These are phyloP conservation scores for Pissodes strobi DNA, from an alignment of 1,140 invertebrate species.

Conservation along the genomic window DNA sequence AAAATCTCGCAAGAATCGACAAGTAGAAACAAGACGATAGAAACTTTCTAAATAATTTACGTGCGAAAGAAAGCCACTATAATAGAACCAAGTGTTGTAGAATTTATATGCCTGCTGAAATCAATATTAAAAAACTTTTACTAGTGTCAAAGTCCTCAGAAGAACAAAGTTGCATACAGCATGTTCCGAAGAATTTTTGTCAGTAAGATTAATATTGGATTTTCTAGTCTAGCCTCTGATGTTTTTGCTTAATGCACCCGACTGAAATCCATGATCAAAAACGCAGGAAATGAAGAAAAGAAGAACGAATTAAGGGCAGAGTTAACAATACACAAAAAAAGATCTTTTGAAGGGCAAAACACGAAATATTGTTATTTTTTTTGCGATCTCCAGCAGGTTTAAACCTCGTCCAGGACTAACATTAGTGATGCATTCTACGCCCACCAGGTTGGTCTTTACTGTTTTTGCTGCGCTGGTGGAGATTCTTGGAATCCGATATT, in stretches of 20 bases:
- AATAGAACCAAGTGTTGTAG: not conserved
- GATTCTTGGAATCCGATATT: too few species aligned
- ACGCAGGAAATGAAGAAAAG: not conserved
- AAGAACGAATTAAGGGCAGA: too few species aligned
- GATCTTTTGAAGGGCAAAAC: not conserved
- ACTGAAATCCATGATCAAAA: constrained; percentile 2
- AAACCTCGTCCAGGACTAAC: not conserved
- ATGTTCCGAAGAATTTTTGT: constrained; percentile 3
- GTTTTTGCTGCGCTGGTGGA: too few species aligned
- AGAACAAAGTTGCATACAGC: not conserved
- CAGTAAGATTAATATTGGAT: not conserved
- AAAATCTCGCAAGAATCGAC: too few species aligned
- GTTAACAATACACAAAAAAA: not conserved
- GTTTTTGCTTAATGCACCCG: constrained; percentile 3
- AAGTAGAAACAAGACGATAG: too few species aligned
- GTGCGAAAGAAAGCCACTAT: not conserved
- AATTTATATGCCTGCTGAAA: too few species aligned
- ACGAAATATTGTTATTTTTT: too few species aligned
- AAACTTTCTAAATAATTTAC: too few species aligned
- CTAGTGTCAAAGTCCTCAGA: too few species aligned
- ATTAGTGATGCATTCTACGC: constrained; percentile 7
- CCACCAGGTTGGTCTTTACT: constrained; percentile 2
- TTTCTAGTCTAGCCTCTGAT: constrained; percentile 6
- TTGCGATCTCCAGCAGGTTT: constrained; percentile 3
- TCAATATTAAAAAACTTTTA: not conserved